Base-by-base conservation (phyloP, 1,140 invertebrate genomes). In the Formica selysi region DNA sequence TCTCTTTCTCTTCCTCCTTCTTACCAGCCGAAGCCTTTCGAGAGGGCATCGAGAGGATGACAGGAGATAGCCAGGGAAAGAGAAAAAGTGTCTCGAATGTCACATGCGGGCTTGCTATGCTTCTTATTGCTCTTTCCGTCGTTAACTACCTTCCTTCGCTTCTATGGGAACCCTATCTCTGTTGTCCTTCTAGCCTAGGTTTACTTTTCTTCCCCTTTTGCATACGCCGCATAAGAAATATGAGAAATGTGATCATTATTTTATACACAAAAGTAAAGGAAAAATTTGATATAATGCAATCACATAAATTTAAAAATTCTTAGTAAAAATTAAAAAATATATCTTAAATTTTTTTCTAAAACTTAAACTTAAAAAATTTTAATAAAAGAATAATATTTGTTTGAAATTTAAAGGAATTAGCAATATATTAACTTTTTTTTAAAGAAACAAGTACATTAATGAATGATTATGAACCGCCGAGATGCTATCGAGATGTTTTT, bases 81-180 rank as follows among this genome's bases (percentile, higher is more conserved):
- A 73, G 32, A 57, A 68, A 85, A 71, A 86, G 85, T 87, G 80
- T 91, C 87, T 92, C 89, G 83, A 74, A 89, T 92, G 89, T 92
- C 89, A 86, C 87, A 92, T 92, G 91, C 91, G 91, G 91, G 91
- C n/a, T 68, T 54, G 61, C 87, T 89, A 80, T 32, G 81, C 76
- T 67, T 86, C 81, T 86, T 86, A 64, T 87, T 87, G 76, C 73
- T 74, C 80, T 62, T 41, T 61, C 67, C 32, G 73, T 59, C 64
- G 59, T 61, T 76, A 57, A 68, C 84, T 73, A 64, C 5, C 62
- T 59, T 62, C 87, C 65, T 78, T 65, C 67, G 74, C 59, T 89
- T 74, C 73, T 59, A 68, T 32, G 57, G 38, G 61, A 79, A 44
- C 76, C 38, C 41, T 57, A 11, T 38, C 32, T 36, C 26, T 11